Conservation (phyloP, 2,113 vertebrate species). For the Microcebus griseorufus region DNA sequence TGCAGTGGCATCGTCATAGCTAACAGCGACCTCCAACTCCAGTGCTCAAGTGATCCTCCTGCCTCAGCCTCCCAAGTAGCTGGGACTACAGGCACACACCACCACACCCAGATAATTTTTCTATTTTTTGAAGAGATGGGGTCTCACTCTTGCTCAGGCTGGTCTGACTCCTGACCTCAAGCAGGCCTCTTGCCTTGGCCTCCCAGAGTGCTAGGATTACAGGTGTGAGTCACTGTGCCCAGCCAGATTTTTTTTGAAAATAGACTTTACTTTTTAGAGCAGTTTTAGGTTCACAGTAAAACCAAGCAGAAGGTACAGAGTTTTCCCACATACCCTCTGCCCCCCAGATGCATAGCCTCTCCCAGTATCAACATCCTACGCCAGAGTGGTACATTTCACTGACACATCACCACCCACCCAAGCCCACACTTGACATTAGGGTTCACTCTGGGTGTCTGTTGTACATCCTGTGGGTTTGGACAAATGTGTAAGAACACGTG, state of each 20-base stretch:
- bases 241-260: not conserved
- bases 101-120: too few relatives aligned
- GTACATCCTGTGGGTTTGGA: not conserved
- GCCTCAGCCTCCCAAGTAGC: too few relatives aligned
- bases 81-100: too few relatives aligned
- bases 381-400: fast-evolving
- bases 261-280: not conserved
- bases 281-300: slow-evolving; percentile 26
- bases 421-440: not conserved
- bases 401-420: fast-evolving
- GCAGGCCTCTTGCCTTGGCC: too few relatives aligned
- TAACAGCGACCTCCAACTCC: too few relatives aligned
- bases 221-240: too few relatives aligned
- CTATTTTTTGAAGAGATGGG: too few relatives aligned
- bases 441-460: not conserved
- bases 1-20: too few relatives aligned
- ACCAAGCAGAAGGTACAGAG: not conserved
- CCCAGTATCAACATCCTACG: not conserved
- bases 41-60: too few relatives aligned
- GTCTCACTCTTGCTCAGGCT: too few relatives aligned
- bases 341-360: not conserved
- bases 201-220: too few relatives aligned
- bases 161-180: too few relatives aligned
- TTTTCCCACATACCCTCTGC: not conserved
- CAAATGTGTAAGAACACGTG: not conserved